Evolutionary conservation across 2,113 vertebrate genomes (phyloP).

Genomic region (Hippoglossus stenolepis): DNA sequence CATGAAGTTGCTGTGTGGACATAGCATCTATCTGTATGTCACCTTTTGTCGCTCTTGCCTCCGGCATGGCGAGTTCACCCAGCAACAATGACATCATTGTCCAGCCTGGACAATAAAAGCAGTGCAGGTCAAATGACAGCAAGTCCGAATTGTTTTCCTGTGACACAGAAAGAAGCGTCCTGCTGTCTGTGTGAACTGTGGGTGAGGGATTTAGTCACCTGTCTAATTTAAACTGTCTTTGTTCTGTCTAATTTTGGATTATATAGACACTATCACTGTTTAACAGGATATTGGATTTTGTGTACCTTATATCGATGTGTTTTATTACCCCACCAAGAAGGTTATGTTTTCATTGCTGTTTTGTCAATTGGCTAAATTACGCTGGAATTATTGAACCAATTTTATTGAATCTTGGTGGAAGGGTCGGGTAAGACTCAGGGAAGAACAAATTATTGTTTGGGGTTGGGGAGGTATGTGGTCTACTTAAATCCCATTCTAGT

Average conservation of each 20-base stretch:
- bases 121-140: constrained; percentile 52
- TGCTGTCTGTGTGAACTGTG: neutral
- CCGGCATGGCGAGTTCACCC: constrained; percentile 23
- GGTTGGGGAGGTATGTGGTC: too few relatives aligned
- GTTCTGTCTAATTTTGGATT: neutral
- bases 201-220: neutral
- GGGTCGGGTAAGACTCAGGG: too few relatives aligned
- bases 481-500: neutral
- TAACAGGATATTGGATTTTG: neutral
- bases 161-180: neutral
- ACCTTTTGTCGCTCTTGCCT: constrained; percentile 23
- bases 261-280: neutral
- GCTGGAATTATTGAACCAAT: too few relatives aligned
- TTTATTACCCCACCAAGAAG: too few relatives aligned
- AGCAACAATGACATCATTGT: constrained; percentile 74
- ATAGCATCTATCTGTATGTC: constrained; percentile 4
- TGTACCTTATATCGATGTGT: neutral
- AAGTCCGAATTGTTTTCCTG: constrained; percentile 13
- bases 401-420: too few relatives aligned
- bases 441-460: too few relatives aligned
- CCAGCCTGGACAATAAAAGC: constrained; percentile 35
- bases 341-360: too few relatives aligned
- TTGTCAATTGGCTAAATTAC: too few relatives aligned
- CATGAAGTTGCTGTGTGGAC: neutral
- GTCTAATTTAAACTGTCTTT: neutral